Evolutionary conservation across 37 sponge, comb jelly and placozoan species (phyloP).

Genomic region (Haliclona indistincta): DNA sequence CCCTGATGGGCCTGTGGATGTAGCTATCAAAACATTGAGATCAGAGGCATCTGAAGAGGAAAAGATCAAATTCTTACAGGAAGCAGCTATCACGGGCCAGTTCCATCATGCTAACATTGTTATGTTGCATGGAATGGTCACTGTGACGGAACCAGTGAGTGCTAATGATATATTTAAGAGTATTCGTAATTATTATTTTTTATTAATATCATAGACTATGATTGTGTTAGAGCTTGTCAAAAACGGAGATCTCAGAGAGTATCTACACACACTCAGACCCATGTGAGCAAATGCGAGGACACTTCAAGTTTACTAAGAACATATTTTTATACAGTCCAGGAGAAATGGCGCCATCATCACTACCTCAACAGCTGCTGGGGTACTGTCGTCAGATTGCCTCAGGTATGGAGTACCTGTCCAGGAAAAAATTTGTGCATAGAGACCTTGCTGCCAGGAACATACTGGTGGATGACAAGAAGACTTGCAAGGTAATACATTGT

Average conservation of each 20-base stretch:
- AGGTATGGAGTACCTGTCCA: slow-evolving; percentile 60
- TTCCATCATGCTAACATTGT: slow-evolving; percentile 35
- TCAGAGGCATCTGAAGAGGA: slow-evolving; percentile 8
- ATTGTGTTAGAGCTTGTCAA: slow-evolving; percentile 53
- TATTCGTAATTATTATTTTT: not conserved
- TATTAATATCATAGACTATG: slow-evolving; percentile 37
- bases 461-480: not conserved
- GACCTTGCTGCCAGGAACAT: slow-evolving; percentile 63
- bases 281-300: not conserved
- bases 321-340: not conserved
- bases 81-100: slow-evolving; percentile 39
- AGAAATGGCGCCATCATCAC: not conserved
- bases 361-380: slow-evolving; percentile 24
- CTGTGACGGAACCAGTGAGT: slow-evolving; percentile 35
- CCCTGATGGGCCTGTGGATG: not conserved
- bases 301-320: not conserved
- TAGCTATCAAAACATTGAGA: slow-evolving; percentile 25
- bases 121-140: slow-evolving; percentile 33
- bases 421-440: slow-evolving; percentile 53
- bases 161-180: not conserved
- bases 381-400: slow-evolving; percentile 52
- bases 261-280: slow-evolving; percentile 16
- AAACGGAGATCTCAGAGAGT: slow-evolving; percentile 48
- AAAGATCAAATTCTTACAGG: slow-evolving; percentile 19
- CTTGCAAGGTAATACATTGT: slow-evolving; percentile 48